Evolutionary conservation across 2,888 invertebrate genomes (phyloP).

Genomic region (Tachystola acroxantha): DNA sequence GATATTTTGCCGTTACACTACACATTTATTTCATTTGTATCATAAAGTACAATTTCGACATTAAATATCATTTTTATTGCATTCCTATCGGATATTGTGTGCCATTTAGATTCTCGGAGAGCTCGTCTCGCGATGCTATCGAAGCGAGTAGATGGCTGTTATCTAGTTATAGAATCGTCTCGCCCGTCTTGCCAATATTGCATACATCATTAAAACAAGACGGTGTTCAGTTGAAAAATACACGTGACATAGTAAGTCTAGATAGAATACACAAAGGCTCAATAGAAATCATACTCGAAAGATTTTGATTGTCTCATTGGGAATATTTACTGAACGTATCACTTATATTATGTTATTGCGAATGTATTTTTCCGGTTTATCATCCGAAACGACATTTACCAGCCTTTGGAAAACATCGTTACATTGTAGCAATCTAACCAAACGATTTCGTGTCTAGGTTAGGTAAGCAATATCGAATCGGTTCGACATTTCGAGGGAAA

Average conservation of each 20-base stretch:
- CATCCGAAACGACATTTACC: no score
- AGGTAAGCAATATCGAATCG: no score
- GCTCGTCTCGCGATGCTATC: background rate
- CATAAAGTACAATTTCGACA: background rate
- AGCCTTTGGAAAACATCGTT: no score
- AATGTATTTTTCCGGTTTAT: no score
- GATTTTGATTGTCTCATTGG: no score
- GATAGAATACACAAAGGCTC: background rate
- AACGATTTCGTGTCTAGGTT: no score
- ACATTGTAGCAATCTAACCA: no score
- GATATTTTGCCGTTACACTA: no score
- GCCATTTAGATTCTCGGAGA: conserved; percentile 3
- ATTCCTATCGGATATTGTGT: conserved; percentile 1
- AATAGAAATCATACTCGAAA: background rate
- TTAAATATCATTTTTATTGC: background rate
- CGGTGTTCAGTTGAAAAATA: background rate
- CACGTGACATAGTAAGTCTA: background rate
- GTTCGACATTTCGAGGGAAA: no score
- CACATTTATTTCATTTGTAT: background rate
- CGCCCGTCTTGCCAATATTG: background rate
- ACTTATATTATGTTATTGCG: no score
- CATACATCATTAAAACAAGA: background rate
- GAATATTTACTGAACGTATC: no score
- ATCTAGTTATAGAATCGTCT: background rate
- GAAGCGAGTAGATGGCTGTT: background rate